Percentiles rank a stretch among this genome's conserved stretches.
phyloP scores from a whole-genome alignment of 2,888 invertebrate genomes.

The Drosophila longiperda region DNA sequence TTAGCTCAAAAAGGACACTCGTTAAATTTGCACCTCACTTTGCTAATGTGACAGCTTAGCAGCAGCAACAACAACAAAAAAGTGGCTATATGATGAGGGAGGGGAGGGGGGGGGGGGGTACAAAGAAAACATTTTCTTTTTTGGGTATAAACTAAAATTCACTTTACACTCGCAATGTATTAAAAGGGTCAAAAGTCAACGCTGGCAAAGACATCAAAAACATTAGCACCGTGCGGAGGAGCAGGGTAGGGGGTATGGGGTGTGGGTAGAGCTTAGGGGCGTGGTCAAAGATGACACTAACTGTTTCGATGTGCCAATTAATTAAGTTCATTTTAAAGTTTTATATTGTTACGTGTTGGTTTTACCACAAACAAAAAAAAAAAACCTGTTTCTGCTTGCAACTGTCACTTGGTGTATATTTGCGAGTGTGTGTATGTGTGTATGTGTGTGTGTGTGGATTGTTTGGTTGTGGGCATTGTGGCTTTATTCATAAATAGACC shows the following conservation, averaged over 20 bases:
- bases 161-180: conserved; percentile 46
- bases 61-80: conserved; percentile 3
- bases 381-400: conserved; percentile 4
- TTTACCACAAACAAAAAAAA: not conserved
- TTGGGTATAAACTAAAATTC: conserved; percentile 46
- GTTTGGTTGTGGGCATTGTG: conserved; percentile 28
- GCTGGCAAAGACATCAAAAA: conserved; percentile 5
- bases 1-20: conserved; percentile 65
- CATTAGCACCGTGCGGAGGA: not conserved
- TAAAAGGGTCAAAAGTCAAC: conserved; percentile 54
- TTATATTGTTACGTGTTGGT: conserved; percentile 7
- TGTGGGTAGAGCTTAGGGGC: too few species aligned
- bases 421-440: not conserved
- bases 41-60: conserved; percentile 76
- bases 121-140: conserved; percentile 31
- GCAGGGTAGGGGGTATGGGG: not conserved
- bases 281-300: not conserved
- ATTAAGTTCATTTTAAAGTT: conserved; percentile 55
- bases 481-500: conserved; percentile 53
- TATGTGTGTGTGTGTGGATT: conserved; percentile 2
- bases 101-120: not conserved
- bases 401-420: not conserved
- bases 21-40: conserved; percentile 78
- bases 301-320: conserved; percentile 66
- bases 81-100: not conserved